phyloP scores from a whole-genome alignment of 2,888 invertebrate genomes.

The Netelia virgata region DNA sequence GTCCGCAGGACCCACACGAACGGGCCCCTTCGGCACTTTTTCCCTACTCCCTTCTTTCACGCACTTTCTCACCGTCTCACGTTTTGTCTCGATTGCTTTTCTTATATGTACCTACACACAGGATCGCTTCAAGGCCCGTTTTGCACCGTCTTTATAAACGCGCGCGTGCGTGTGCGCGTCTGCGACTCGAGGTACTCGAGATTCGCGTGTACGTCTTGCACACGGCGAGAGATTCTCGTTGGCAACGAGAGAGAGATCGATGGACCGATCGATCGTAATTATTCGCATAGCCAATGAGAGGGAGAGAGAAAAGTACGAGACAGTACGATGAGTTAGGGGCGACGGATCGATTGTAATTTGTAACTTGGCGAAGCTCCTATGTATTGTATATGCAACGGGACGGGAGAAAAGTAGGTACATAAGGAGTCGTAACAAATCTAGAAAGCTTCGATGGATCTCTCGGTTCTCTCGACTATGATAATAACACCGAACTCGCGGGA shows the following conservation, averaged over 20 bases:
- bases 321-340: slow-evolving; percentile 53
- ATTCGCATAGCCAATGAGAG: slow-evolving; percentile 53
- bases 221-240: slow-evolving; percentile 19
- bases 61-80: slow-evolving; percentile 50
- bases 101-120: slow-evolving; percentile 53
- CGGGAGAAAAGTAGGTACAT: slow-evolving; percentile 17
- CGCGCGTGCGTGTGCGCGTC: background rate
- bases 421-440: background rate
- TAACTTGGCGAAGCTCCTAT: slow-evolving; percentile 29
- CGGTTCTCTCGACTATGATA: background rate
- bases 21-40: slow-evolving; percentile 16
- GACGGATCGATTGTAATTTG: slow-evolving; percentile 60
- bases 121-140: slow-evolving; percentile 54
- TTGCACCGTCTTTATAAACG: slow-evolving; percentile 48
- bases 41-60: slow-evolving; percentile 41
- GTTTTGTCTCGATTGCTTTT: slow-evolving; percentile 57
- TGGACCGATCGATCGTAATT: slow-evolving; percentile 65
- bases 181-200: background rate
- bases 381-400: slow-evolving; percentile 37
- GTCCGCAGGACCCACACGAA: background rate
- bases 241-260: slow-evolving; percentile 59
- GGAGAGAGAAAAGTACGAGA: slow-evolving; percentile 3
- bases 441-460: background rate
- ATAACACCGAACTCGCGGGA: no score
- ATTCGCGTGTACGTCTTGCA: slow-evolving; percentile 28